A percentile compares a stretch with the other conserved stretches of the same genome.
Evolutionary conservation across 2,113 vertebrate genomes (phyloP).

Genomic region (Oreotrochilus melanogaster): DNA sequence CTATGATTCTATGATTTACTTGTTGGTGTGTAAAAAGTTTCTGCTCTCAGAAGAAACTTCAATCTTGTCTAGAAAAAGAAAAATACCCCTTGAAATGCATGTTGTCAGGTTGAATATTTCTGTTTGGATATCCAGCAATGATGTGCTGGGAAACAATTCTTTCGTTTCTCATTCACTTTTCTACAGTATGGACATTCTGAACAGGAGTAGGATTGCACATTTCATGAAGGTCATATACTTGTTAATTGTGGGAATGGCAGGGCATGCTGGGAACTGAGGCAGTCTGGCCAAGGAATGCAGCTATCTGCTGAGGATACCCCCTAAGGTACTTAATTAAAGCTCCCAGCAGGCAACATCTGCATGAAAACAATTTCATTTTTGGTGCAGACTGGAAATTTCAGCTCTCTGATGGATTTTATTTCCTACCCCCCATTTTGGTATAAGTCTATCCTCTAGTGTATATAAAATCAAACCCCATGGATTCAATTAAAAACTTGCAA

Average conservation of each 20-base stretch:
- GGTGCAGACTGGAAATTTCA: background rate
- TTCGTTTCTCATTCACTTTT: background rate
- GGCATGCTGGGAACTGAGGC: background rate
- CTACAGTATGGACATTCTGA: background rate
- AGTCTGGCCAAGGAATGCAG: fast-evolving
- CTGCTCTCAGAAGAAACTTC: background rate
- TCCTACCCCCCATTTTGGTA: fast-evolving
- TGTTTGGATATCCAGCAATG: background rate
- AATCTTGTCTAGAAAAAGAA: background rate
- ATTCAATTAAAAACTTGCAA: background rate
- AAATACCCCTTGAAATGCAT: background rate
- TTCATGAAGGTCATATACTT: background rate
- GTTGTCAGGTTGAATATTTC: background rate
- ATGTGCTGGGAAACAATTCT: background rate
- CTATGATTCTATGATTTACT: too few relatives aligned
- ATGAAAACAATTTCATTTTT: background rate
- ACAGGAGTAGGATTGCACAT: background rate
- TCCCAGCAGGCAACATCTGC: slow-evolving; percentile 32
- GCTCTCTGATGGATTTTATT: background rate
- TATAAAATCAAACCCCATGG: background rate
- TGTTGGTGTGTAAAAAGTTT: background rate
- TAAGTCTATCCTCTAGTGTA: background rate
- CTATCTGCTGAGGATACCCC: background rate
- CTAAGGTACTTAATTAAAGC: slow-evolving; percentile 20
- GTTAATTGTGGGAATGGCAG: background rate